Evolutionary conservation across 1,140 invertebrate species (phyloP), one percentile per base, ranked within the genome.

Genomic region (Varroa destructor): DNA sequence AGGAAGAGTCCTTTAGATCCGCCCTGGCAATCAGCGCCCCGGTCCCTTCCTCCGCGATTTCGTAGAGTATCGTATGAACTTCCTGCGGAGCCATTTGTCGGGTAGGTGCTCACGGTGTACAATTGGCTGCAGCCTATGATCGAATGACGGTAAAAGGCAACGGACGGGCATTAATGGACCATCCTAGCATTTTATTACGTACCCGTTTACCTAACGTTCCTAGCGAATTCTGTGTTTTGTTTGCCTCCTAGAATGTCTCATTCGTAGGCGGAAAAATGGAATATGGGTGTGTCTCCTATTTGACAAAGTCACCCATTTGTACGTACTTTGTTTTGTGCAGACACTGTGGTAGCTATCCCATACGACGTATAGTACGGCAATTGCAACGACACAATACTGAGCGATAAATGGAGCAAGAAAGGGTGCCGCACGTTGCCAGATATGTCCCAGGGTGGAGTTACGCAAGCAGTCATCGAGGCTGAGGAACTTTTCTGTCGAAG

Each of bases 331-430:
- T 40, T 46, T 40, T 40, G 61, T 43, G 61, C 61, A 67, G 12
- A 67, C 57, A 37, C n/a, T 25, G 0, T 83, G 83, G 0, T 85
- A 84, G 73, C 84, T 84, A 71, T 81, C 81, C 74, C 85, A 85
- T 81, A 86, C 84, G 14, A 85, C 81, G 75, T 84, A 86, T 0
- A 83, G 84, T 37, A 86, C 84, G 0, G 83, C 84, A 0, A 84
- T 84, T 0, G 84, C 84, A 57, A 86, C 84, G 51, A 86, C 75
- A 73, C 84, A 84, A 77, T 72, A 78, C 71, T 75, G 75, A 51
- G 86, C 81, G 43, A 85, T 84, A 76, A 86, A 86, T 0, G 85
- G 85, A 75, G 84, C 84, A 0, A 86, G 78, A 75, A 84, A 85
- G 0, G 84, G 84, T 79, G 83, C 83, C 37, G 84, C 84, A 1